Conservation (phyloP, 2,797 vertebrate species). For the Liasis olivaceus region DNA sequence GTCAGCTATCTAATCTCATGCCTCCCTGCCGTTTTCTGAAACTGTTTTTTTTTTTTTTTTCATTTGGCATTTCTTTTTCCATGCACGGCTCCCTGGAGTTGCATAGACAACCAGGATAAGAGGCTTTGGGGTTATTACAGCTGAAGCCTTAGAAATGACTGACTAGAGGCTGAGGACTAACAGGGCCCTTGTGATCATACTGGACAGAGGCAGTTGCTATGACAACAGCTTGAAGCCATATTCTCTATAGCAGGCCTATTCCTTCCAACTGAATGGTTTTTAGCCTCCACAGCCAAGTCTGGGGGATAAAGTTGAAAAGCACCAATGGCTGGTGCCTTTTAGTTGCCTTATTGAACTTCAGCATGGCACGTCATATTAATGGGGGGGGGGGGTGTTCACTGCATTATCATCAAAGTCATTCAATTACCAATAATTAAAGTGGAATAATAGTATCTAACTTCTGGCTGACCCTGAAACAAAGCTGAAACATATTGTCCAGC, state of each 20-base stretch:
- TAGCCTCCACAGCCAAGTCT: not conserved
- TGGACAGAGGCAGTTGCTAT: constrained; percentile 51
- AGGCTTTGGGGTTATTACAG: not conserved
- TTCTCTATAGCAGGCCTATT: constrained; percentile 22
- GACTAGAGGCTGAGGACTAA: constrained; percentile 47
- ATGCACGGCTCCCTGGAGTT: not conserved
- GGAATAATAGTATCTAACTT: not conserved
- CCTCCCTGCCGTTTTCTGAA: not conserved
- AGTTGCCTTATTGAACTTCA: not conserved
- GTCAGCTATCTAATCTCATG: not conserved
- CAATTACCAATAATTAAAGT: not conserved
- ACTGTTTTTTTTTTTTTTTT: not conserved
- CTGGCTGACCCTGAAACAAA: not conserved
- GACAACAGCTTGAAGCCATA: constrained; percentile 57
- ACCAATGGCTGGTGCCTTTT: not conserved
- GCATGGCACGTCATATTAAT: not conserved
- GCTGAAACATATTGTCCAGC: constrained; percentile 17
- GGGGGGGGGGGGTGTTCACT: not conserved
- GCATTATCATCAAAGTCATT: not conserved
- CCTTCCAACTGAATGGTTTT: constrained; percentile 10
- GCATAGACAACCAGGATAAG: not conserved
- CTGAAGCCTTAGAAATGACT: constrained; percentile 41
- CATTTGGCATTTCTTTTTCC: not conserved
- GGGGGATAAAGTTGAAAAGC: not conserved
- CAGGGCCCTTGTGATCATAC: constrained; percentile 29